Base-by-base conservation (phyloP, 2,888 invertebrate genomes). In the Ochlodes sylvanus region DNA sequence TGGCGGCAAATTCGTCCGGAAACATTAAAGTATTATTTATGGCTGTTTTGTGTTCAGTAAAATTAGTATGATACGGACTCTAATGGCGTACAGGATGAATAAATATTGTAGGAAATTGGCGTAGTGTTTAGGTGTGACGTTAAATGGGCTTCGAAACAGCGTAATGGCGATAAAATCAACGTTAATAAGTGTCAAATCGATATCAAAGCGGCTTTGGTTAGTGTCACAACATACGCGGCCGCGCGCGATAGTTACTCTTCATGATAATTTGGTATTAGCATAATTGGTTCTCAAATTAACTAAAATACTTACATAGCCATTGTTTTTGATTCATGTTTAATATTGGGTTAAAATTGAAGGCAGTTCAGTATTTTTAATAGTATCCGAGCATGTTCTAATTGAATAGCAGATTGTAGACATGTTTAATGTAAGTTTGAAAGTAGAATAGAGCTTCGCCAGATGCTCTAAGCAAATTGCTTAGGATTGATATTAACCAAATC, bases 1-100 rank as follows among this genome's bases (percentile, higher is more conserved):
- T 79, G 86, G 83, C 85, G 82, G 82, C 87, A 82, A 84, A 85
- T 87, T 82, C 80, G 86, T 85, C 90, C 89, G 92, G 92, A 91
- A 90, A 91, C 89, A 92, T 91, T 90, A 93, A 90, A 87, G 79
- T 81, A 84, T 89, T 86, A 92, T 92, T 91, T 92, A 93, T 80
- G 82, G 84, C 78, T 83, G 86, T 87, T 88, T 86, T 84, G 85
- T 88, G 85, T 89, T 91, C 89, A 88, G 86, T 86, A 80, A 90
- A 89, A 91, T 92, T 85, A 88, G 85, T 88, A 82, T 87, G 88
- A 87, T 86, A 85, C 80, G 80, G 80, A 83, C 79, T 82, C 79
- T 87, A 86, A 92, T 88, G 82, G 84, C 70, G 63, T 72, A 75
- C 86, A 83, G 92, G 90, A 91, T 83, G 74, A 84, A 88, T 92